Conservation (phyloP, 2,888 invertebrate species). For the Calephelis perditalis region DNA sequence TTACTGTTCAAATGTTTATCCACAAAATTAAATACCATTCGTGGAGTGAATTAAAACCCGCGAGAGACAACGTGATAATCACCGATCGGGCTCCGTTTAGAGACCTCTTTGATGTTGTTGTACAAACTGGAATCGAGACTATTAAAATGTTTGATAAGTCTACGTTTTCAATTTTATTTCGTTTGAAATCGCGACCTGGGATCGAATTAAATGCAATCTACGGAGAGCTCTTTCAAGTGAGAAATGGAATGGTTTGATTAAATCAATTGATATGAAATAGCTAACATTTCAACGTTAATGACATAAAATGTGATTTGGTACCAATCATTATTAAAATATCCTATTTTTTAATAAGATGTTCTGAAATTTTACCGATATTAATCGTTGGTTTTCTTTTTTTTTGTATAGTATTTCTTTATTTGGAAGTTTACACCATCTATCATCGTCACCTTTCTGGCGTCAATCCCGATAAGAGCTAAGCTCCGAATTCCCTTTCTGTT, state of each 20-base stretch:
- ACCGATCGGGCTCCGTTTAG: neutral
- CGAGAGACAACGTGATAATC: slow-evolving; percentile 2
- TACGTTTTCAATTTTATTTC: slow-evolving; percentile 37
- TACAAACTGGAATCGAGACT: slow-evolving; percentile 23
- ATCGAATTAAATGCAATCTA: slow-evolving; percentile 38
- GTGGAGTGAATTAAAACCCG: slow-evolving; percentile 5
- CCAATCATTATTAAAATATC: too few species aligned
- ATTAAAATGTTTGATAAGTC: slow-evolving; percentile 31
- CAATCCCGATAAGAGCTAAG: too few species aligned
- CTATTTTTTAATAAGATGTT: too few species aligned
- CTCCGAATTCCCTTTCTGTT: too few species aligned
- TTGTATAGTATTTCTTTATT: too few species aligned
- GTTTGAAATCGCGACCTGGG: slow-evolving; percentile 33
- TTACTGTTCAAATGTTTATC: slow-evolving; percentile 10
- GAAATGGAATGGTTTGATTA: slow-evolving; percentile 31
- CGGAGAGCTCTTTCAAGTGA: slow-evolving; percentile 30
- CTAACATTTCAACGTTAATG: neutral
- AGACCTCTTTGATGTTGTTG: slow-evolving; percentile 2
- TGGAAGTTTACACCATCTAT: too few species aligned
- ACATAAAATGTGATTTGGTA: too few species aligned
- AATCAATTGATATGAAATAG: slow-evolving; percentile 18
- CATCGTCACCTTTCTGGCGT: too few species aligned
- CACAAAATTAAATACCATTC: slow-evolving; percentile 12
- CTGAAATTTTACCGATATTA: too few species aligned
- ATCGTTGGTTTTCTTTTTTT: too few species aligned